These are phyloP conservation scores for Eupristina koningsbergeri DNA, from an alignment of 1,140 invertebrate species.

Conservation along the genomic window DNA sequence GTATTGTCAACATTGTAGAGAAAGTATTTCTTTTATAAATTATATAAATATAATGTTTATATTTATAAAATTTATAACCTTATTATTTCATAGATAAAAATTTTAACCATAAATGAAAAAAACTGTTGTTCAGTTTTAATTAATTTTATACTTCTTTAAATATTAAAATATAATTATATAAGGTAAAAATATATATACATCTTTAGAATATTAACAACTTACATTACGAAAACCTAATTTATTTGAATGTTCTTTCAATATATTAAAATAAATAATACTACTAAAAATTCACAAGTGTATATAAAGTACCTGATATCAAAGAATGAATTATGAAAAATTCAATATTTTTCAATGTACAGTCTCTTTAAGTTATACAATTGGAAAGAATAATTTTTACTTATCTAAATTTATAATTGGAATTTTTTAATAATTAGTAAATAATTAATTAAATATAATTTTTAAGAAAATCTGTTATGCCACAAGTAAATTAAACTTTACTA, in stretches of 20 bases:
- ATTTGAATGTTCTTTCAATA: not conserved
- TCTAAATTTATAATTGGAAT: not conserved
- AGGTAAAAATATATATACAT: not conserved
- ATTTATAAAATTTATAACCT: no score
- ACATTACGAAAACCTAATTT: not conserved
- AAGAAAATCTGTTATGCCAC: not conserved
- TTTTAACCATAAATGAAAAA: not conserved
- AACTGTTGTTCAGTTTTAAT: not conserved
- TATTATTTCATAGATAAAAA: no score
- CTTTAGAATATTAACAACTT: not conserved
- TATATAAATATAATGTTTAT: not conserved
- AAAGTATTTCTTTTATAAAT: not conserved
- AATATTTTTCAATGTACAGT: conserved; percentile 43
- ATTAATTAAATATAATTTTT: not conserved
- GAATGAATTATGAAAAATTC: not conserved
- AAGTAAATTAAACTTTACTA: not conserved
- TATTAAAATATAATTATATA: not conserved
- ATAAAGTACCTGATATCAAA: not conserved
- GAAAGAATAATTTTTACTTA: not conserved
- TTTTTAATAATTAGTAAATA: not conserved
- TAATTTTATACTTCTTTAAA: not conserved
- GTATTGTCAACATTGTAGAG: not conserved
- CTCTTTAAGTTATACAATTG: conserved; percentile 24
- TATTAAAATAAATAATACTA: conserved; percentile 1
- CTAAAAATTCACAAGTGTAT: not conserved